Conservation (phyloP, 2,113 vertebrate genomes). For the Corythornis madagascariensis region DNA sequence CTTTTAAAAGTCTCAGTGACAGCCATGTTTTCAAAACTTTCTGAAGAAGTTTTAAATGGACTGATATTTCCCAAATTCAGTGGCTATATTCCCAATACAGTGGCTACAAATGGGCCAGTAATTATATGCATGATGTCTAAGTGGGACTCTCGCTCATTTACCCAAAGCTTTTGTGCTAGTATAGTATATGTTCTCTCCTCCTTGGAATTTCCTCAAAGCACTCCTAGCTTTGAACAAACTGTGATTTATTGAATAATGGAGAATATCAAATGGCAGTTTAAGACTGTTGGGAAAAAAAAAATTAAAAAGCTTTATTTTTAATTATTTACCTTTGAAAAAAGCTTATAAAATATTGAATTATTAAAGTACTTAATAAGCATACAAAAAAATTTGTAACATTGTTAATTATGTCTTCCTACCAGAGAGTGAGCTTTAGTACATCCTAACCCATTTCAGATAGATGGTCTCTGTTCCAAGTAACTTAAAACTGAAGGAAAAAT, state of each 20-base stretch:
- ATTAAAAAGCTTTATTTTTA: neutral
- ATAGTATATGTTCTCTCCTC: neutral
- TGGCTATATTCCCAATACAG: neutral
- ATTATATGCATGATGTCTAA: neutral
- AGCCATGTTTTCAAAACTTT: neutral
- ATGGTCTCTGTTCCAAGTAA: neutral
- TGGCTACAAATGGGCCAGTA: neutral
- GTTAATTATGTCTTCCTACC: neutral
- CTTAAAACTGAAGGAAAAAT: neutral
- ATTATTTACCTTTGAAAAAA: neutral
- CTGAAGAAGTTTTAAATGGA: neutral
- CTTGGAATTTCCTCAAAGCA: neutral
- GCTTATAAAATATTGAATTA: neutral
- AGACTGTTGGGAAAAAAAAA: neutral
- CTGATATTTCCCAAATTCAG: neutral
- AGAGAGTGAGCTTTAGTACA: neutral
- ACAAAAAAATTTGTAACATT: neutral
- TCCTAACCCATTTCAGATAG: neutral
- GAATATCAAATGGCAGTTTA: neutral
- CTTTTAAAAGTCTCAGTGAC: neutral
- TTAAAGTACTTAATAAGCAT: neutral
- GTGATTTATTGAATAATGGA: neutral
- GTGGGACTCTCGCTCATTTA: neutral
- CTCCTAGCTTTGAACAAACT: neutral
- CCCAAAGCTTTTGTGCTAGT: neutral